A percentile compares a stretch with the other conserved stretches of the same genome.
Conservation (phyloP, 2,113 vertebrate genomes). For the Morone saxatilis region DNA sequence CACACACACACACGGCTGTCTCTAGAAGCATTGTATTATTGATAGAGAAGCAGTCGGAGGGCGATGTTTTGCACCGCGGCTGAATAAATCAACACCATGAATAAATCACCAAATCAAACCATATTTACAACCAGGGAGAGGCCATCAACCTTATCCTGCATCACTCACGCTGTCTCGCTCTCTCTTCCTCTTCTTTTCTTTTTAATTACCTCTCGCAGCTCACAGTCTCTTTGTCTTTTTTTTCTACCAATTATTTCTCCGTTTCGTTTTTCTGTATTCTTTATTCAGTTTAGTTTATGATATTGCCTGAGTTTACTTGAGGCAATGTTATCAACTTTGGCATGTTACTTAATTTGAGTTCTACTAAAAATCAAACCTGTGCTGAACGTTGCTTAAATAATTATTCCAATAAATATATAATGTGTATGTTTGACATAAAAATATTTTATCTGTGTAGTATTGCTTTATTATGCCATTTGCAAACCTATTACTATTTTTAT, state of each 20-base stretch:
- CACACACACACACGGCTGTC: conserved; percentile 37
- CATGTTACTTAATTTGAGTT: background rate
- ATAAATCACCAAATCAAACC: conserved; percentile 74
- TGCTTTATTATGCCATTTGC: background rate
- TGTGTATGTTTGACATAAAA: too few species aligned
- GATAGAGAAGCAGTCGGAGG: conserved; percentile 69
- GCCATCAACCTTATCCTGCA: conserved; percentile 59
- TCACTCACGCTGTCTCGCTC: conserved; percentile 20
- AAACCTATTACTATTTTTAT: background rate
- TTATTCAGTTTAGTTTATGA: background rate
- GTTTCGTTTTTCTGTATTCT: background rate
- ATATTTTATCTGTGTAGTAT: too few species aligned
- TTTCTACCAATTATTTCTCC: background rate
- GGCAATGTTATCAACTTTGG: background rate
- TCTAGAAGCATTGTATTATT: conserved; percentile 71
- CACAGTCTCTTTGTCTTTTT: background rate
- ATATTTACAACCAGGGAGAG: conserved; percentile 65
- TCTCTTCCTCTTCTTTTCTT: background rate
- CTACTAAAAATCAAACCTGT: too few species aligned
- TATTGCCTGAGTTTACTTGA: background rate
- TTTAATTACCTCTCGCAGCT: conserved; percentile 26
- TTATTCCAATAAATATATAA: too few species aligned
- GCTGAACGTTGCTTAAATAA: too few species aligned
- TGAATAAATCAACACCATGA: conserved; percentile 75
- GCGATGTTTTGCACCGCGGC: conserved; percentile 66